Percentiles rank a stretch among this genome's conserved stretches.
phyloP scores from a whole-genome alignment of 2,797 vertebrate species.

The Acipenser ruthenus region DNA sequence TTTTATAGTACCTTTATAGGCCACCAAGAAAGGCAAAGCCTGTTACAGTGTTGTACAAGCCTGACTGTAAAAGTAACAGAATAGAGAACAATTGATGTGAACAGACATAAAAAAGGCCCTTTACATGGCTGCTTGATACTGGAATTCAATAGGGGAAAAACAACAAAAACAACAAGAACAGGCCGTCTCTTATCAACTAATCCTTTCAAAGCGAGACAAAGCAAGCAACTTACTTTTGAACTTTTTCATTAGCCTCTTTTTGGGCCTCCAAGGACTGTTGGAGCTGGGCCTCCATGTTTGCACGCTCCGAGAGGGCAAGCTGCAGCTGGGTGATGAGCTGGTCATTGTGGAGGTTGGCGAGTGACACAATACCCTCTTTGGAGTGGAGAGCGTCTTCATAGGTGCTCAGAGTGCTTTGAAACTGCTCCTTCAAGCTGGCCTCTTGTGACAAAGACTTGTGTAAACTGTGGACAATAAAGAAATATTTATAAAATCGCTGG shows the following conservation, averaged over 20 bases:
- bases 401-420: constrained; percentile 34
- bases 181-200: constrained; percentile 8
- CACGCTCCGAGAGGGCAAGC: constrained; percentile 59
- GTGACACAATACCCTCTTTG: constrained; percentile 41
- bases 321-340: constrained; percentile 62
- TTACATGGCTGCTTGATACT: constrained; percentile 1
- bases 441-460: constrained; percentile 59
- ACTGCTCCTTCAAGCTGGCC: constrained; percentile 47
- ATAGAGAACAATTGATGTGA: background rate
- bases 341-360: constrained; percentile 49
- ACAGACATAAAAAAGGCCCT: constrained; percentile 10
- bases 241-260: constrained; percentile 65
- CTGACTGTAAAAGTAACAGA: constrained; percentile 12
- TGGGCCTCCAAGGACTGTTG: constrained; percentile 56
- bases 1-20: constrained; percentile 9
- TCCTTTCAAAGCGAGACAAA: constrained; percentile 13
- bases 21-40: constrained; percentile 1
- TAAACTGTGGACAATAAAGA: constrained; percentile 37
- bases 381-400: constrained; percentile 42
- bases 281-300: constrained; percentile 61
- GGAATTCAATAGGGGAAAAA: constrained; percentile 5
- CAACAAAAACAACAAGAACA: background rate
- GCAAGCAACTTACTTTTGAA: constrained; percentile 66
- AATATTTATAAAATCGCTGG: too few species aligned
- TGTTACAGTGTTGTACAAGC: constrained; percentile 4